Percentiles rank a stretch among this genome's conserved stretches.
Evolutionary conservation across 2,113 vertebrate genomes (phyloP).

Genomic region (Sterrhoptilus dennistouni): DNA sequence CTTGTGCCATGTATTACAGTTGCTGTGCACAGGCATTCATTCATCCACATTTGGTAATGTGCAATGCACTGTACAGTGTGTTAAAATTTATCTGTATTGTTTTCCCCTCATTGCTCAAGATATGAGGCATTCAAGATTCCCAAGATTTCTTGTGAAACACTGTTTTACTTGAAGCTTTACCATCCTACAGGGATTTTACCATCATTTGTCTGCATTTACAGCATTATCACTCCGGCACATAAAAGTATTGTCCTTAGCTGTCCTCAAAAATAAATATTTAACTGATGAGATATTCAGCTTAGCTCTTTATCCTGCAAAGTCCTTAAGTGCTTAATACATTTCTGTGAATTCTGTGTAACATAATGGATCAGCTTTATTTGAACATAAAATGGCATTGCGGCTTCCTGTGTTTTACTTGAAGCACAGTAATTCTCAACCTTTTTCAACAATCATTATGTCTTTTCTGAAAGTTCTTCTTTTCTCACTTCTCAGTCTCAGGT

Average conservation of each 20-base stretch:
- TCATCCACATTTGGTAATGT: not conserved
- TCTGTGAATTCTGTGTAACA: not conserved
- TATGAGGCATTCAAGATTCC: not conserved
- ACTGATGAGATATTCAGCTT: not conserved
- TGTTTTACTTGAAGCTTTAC: not conserved
- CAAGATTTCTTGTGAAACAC: not conserved
- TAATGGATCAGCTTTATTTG: not conserved
- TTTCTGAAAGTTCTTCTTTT: not conserved
- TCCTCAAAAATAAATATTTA: constrained; percentile 14
- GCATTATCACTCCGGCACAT: not conserved
- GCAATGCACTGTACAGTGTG: not conserved
- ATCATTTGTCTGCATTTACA: constrained; percentile 18
- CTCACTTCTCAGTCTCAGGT: not conserved
- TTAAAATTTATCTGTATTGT: not conserved
- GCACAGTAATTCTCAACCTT: not conserved
- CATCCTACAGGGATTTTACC: not conserved
- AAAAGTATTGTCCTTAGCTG: not conserved
- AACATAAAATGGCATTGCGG: not conserved
- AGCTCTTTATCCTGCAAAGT: not conserved
- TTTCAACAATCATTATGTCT: not conserved
- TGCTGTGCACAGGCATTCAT: not conserved
- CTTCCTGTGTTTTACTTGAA: not conserved
- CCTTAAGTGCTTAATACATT: not conserved
- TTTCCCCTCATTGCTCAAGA: not conserved
- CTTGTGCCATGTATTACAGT: not conserved